Base-by-base conservation (phyloP, 2,888 invertebrate genomes). In the Drosophila longiperda region DNA sequence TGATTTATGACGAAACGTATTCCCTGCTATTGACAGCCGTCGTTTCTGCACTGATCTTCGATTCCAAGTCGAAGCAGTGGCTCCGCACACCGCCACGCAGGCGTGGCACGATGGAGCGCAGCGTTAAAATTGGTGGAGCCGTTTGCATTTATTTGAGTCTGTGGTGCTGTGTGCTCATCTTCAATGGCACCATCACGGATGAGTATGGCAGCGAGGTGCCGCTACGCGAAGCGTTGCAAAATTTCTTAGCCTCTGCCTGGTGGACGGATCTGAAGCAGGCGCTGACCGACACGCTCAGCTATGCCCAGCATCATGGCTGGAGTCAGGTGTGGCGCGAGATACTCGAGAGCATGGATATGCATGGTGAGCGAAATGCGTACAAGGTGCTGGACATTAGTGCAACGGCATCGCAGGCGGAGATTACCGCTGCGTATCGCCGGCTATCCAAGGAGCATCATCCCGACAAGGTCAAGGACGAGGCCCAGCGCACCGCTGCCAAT, bases 381-480 rank as follows among this genome's bases (percentile, higher is more conserved):
- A 96, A 95, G 94, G 96, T 97, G 0, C 93, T 99, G 3, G 97
- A 95, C 0, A 93, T 99, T 0, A 94, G 96, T 32, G 95, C 95
- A n/a, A 96, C 96, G 3, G 96, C 98, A 0, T 96, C 96, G 20
- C 97, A 98, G 90, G 95, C 96, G 45, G 97, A 98, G 92, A 97
- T 99, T 29, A 97, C 97, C 0, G 92, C 96, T 0, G 95, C 94
- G 17, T 99, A 98, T 96, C 94, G 98, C 36, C 94, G 95, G 34
- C 93, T 99, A 1, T 97, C 98, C 0, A 95, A 96, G 38, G 96
- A 97, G 90, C 95, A 96, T 93, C 99, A 99, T 93, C 99, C 99
- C 0, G 99, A 99, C 91, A 98, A 97, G 92, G 96, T 96, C 7
- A 97, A 97, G 90, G 96, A 97, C 74, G 94, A 94, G 4, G 93